Percentiles rank a stretch among this genome's conserved stretches.
These are phyloP conservation scores for Uromys caudimaculatus DNA, from an alignment of 2,797 vertebrate genomes.

Conservation along the genomic window DNA sequence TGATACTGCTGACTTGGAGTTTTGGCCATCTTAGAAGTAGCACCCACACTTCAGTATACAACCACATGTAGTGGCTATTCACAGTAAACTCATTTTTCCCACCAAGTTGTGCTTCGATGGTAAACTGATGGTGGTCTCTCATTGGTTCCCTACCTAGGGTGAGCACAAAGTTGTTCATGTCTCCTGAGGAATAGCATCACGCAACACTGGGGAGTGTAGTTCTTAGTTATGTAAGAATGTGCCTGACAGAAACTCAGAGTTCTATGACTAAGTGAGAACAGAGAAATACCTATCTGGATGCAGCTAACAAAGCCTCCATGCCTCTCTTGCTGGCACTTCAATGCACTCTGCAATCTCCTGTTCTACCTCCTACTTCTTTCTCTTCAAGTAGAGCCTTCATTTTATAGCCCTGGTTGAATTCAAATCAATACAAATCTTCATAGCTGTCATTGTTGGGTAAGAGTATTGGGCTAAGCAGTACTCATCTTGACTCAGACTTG, in stretches of 20 bases:
- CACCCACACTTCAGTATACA: neutral
- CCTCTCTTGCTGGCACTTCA: neutral
- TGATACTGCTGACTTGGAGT: neutral
- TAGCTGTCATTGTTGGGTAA: neutral
- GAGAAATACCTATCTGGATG: neutral
- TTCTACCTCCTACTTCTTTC: neutral
- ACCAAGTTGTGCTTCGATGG: neutral
- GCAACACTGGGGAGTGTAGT: neutral
- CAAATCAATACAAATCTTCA: neutral
- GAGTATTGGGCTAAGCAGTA: neutral
- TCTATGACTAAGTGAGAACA: neutral
- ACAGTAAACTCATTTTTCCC: neutral
- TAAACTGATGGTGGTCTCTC: neutral
- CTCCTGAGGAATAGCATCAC: neutral
- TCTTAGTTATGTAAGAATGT: neutral
- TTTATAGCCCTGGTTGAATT: neutral
- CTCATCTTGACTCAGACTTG: neutral
- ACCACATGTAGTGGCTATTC: no score
- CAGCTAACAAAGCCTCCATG: neutral
- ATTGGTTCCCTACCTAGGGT: no score
- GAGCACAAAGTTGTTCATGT: neutral
- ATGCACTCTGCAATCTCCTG: neutral
- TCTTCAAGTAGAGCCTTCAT: neutral
- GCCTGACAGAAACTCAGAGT: neutral
- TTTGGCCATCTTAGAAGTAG: neutral